Evolutionary conservation across 2,113 vertebrate species (phyloP), one percentile per base, ranked within the genome.

Genomic region (Periophthalmus modestus): DNA sequence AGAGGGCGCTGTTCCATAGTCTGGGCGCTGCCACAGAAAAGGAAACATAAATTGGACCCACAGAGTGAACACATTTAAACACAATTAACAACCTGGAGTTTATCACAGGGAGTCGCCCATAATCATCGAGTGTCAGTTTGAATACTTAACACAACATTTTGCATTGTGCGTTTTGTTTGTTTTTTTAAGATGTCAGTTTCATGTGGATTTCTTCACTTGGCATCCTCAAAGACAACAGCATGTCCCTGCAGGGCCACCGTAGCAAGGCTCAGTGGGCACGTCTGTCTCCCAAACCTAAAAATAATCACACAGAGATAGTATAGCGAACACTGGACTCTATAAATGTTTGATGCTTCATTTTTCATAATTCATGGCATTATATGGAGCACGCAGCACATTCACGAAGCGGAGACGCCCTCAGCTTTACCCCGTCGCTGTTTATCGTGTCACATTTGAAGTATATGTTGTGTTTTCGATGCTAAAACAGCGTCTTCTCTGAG

Each of bases 281-380:
- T 59, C 24, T 10, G 59, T 28, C 59, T 62, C 59, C 59, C 2
- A 62, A 62, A 34, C 59, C 59, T 62, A 34, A 62, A 34, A 62
- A 62, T 62, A 62, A 14, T 62, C 28, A 3, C 59, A 18, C 28
- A 34, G 9, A 62, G 9, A 62, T 10, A 34, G 28, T 10, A 43
- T 3, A 34, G 59, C 59, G 7, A 62, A 62, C 28, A 34, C 59
- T 7, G 24, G 3, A 61, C 58, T 1, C 5, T 5, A 18, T 62
- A 34, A 34, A 62, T 62, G 15, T 34, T 62, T 62, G 14, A 62
- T 34, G 28, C 28, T 34, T 34, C 5, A 4, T 19, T 9, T 34
- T 62, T 18, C 59, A 62, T 62, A 34, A 62, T 62, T 62, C 28
- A 62, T 34, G 7, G 28, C 59, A 62, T 62, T 62, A 18, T 62